These are phyloP conservation scores for Phalanger gymnotis DNA, from an alignment of 2,797 vertebrate genomes.

Conservation along the genomic window DNA sequence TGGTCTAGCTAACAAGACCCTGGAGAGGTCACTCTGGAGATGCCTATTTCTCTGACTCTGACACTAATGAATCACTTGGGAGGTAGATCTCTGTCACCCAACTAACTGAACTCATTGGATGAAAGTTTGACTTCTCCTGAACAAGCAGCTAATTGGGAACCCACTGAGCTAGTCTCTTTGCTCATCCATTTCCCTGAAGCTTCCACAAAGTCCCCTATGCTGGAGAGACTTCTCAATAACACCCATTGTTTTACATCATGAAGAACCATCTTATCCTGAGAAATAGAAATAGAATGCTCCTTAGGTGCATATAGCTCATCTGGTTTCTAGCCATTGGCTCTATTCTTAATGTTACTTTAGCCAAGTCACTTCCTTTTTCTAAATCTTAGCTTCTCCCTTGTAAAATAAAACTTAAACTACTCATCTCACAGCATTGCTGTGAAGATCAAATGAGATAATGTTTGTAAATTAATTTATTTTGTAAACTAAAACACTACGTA, in stretches of 20 bases:
- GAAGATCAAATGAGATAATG: background rate
- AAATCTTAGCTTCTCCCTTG: background rate
- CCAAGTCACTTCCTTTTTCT: background rate
- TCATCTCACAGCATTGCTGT: background rate
- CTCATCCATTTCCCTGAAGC: background rate
- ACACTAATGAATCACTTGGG: slow-evolving; percentile 4
- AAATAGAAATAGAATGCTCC: background rate
- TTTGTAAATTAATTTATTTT: background rate
- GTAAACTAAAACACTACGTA: background rate
- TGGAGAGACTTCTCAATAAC: background rate
- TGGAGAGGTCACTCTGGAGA: slow-evolving; percentile 19
- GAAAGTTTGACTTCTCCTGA: slow-evolving; percentile 47
- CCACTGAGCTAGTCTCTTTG: background rate
- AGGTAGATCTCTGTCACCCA: slow-evolving; percentile 23
- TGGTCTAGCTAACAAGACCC: slow-evolving; percentile 8
- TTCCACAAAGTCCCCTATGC: background rate
- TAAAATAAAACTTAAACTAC: background rate
- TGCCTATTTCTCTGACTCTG: background rate
- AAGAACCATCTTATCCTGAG: background rate
- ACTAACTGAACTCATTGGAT: slow-evolving; percentile 33
- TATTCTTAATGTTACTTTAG: background rate
- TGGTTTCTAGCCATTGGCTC: background rate
- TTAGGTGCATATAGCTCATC: background rate
- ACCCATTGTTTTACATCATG: background rate
- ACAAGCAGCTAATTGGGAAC: background rate